Percentiles rank a stretch among this genome's conserved stretches.
These are phyloP conservation scores for Lerista edwardsae DNA, from an alignment of 2,797 vertebrate genomes.

Conservation along the genomic window DNA sequence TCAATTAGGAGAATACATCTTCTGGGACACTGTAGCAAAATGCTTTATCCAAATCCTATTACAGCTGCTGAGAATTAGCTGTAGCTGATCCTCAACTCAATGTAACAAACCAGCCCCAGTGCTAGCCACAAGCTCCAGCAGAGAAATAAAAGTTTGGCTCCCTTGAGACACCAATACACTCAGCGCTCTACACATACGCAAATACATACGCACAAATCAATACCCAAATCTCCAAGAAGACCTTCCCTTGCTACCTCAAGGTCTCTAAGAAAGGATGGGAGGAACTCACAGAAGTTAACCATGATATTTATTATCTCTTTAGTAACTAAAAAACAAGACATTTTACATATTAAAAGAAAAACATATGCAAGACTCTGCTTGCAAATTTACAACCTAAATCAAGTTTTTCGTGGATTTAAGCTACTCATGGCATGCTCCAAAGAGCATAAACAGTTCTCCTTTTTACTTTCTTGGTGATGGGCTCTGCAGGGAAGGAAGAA, in stretches of 20 bases:
- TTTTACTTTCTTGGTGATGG: neutral
- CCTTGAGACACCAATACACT: fast-evolving
- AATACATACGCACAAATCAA: fast-evolving
- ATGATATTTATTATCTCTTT: too few species aligned
- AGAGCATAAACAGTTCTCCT: neutral
- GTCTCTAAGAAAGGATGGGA: neutral
- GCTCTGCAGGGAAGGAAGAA: neutral
- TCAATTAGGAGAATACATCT: slow-evolving; percentile 25
- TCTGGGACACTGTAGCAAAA: slow-evolving; percentile 7
- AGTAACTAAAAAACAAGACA: too few species aligned
- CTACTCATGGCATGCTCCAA: neutral
- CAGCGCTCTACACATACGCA: neutral
- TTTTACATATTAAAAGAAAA: too few species aligned
- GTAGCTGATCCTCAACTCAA: neutral
- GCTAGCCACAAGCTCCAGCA: neutral
- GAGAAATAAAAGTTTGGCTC: slow-evolving; percentile 15
- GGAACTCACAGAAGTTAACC: neutral
- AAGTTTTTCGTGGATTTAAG: neutral
- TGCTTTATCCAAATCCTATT: slow-evolving; percentile 8
- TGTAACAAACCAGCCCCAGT: neutral
- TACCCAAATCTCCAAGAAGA: neutral
- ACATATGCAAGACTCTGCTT: too few species aligned
- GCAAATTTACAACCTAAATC: too few species aligned
- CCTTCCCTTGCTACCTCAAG: too few species aligned
- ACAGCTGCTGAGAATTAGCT: neutral